Evolutionary conservation across 1,140 invertebrate genomes (phyloP), one percentile per base, ranked within the genome.

Genomic region (Drosophila sp.): DNA sequence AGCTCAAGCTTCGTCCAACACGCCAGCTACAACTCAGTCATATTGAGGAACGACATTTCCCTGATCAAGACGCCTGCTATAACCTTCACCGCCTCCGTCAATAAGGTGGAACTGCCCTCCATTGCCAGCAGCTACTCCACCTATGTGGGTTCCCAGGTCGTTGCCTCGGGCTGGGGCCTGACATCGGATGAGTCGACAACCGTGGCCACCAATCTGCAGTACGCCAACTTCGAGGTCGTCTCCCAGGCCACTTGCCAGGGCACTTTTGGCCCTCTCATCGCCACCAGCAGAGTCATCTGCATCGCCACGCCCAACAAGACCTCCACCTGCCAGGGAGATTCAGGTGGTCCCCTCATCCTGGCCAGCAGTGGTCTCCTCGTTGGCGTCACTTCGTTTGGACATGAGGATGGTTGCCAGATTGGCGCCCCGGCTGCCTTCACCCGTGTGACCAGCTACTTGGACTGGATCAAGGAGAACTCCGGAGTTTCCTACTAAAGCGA

Each of bases 311-410:
- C 74, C 56, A 70, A 72, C 11, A 57, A 54, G 10, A 60, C 27
- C 7, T 72, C 76, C 23, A 68, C 64, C 29, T 84, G 76, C 44
- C 62, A 60, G n/a, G 75, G 61, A 0, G 79, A 83, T 17, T 79
- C 68, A 7, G 79, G 80, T 11, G 76, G 76, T 4, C 62, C 80
- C 0, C 7, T 81, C 61, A 70, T 79, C 10, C n/a, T 80, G 6
- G 25, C 11, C 17, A 57, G 68, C 23, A 66, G 50, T 7, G 79
- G 56, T 1, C 56, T 72, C 1, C 38, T 72, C 8, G 44, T 93
- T 50, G 93, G 93, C 7, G 77, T 93, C 8, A 91, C 83, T 23
- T 93, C 92, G 0, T 93, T 93, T 67, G 91, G 87, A 2, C 76
- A 90, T 1, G 1, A 8, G 0, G 71, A 70, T 10, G 91, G 92